Evolutionary conservation across 2,113 vertebrate genomes (phyloP).

Genomic region (Mormyrus iriodes): DNA sequence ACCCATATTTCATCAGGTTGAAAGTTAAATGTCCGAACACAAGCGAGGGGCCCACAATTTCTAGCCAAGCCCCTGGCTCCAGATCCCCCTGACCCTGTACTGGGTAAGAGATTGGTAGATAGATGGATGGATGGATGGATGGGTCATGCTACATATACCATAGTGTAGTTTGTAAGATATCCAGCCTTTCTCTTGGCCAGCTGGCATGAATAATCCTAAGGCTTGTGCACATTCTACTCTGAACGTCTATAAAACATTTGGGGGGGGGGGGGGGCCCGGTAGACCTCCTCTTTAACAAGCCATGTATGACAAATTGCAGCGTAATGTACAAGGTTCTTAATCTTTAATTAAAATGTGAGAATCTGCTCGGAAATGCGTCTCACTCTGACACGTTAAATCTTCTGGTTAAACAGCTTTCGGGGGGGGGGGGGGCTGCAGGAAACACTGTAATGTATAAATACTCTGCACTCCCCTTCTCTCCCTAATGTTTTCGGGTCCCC

Average conservation of each 20-base stretch:
- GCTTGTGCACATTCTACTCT: conserved; percentile 71
- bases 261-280: conserved; percentile 49
- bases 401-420: conserved; percentile 83
- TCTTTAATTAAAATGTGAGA: conserved; percentile 88
- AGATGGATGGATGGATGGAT: not conserved
- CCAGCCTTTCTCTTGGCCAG: not conserved
- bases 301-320: conserved; percentile 87
- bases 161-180: not conserved
- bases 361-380: conserved; percentile 76
- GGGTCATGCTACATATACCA: not conserved
- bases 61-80: not conserved
- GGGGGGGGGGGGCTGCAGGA: conserved; percentile 71
- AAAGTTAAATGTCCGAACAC: not conserved
- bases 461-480: conserved; percentile 61
- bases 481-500: conserved; percentile 77
- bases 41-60: not conserved
- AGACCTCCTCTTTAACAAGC: conserved; percentile 84
- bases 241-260: conserved; percentile 75
- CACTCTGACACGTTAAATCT: conserved; percentile 87
- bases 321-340: conserved; percentile 85
- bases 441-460: conserved; percentile 56
- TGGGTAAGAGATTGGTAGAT: not conserved
- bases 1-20: not conserved
- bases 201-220: conserved; percentile 59
- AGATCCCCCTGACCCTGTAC: not conserved